Evolutionary conservation across 2,797 vertebrate species (phyloP).

Genomic region (Lacerta bilineata): DNA sequence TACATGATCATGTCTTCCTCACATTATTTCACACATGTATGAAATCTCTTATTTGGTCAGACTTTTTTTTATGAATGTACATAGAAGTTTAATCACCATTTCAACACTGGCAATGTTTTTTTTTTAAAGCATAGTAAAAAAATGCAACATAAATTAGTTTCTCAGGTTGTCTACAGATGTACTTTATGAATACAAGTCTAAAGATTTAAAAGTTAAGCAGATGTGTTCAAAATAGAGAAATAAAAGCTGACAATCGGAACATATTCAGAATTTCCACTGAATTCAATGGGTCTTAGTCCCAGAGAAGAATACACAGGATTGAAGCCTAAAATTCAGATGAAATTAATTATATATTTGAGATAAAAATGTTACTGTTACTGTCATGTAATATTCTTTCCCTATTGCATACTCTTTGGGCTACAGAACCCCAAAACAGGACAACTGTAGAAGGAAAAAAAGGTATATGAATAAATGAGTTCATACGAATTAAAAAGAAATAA

Average conservation of each 20-base stretch:
- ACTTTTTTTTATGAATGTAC: conserved; percentile 34
- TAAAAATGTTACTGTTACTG: conserved; percentile 2
- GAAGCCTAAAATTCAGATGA: conserved; percentile 37
- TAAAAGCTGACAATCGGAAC: conserved; percentile 40
- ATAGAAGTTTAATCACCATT: conserved; percentile 39
- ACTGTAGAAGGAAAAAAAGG: conserved; percentile 44
- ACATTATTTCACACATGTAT: conserved; percentile 14
- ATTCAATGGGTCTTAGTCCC: neutral
- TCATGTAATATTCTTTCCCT: conserved; percentile 37
- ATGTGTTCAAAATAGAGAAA: conserved; percentile 62
- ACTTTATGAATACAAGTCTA: conserved; percentile 65
- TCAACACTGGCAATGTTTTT: conserved; percentile 34
- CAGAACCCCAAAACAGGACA: conserved; percentile 15
- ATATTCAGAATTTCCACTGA: neutral
- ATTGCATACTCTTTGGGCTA: conserved; percentile 44
- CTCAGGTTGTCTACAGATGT: conserved; percentile 54
- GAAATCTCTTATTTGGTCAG: conserved; percentile 65
- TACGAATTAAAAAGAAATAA: conserved; percentile 59
- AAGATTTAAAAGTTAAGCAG: conserved; percentile 37
- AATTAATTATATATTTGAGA: conserved; percentile 41
- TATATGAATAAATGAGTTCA: conserved; percentile 45
- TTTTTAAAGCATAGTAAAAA: conserved; percentile 32
- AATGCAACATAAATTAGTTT: conserved; percentile 46
- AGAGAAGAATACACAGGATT: neutral
- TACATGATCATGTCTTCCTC: neutral